Percentiles rank a stretch among this genome's conserved stretches.
These are phyloP conservation scores for Lemur catta DNA, from an alignment of 2,797 vertebrate genomes.

Conservation along the genomic window DNA sequence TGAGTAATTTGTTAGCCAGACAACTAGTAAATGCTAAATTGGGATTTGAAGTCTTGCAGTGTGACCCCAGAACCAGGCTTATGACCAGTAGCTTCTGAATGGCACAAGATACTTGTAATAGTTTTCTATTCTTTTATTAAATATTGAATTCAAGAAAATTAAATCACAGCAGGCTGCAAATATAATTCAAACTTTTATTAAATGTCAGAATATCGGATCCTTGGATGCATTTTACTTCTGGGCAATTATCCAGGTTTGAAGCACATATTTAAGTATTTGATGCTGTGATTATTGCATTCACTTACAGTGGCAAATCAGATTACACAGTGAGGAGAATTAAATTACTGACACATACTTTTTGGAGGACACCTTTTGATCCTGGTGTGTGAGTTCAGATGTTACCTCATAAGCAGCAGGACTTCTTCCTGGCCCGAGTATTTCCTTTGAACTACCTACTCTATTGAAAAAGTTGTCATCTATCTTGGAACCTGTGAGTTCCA, in stretches of 20 bases:
- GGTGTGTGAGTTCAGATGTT: constrained; percentile 40
- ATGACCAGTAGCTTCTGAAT: constrained; percentile 24
- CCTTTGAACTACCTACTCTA: neutral
- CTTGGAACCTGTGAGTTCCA: neutral
- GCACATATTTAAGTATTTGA: constrained; percentile 65
- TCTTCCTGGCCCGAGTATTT: neutral
- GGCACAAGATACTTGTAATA: constrained; percentile 51
- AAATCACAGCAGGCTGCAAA: constrained; percentile 70
- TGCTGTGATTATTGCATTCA: constrained; percentile 53
- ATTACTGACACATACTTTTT: constrained; percentile 31
- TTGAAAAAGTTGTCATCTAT: neutral
- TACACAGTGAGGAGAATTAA: constrained; percentile 48
- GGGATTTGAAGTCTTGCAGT: neutral
- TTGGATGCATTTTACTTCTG: constrained; percentile 72
- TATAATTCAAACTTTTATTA: constrained; percentile 79
- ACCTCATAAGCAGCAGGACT: neutral
- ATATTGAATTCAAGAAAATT: constrained; percentile 70
- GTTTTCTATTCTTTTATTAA: constrained; percentile 75
- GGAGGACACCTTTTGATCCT: constrained; percentile 54
- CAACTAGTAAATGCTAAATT: neutral
- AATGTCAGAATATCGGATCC: constrained; percentile 74
- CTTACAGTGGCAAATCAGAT: constrained; percentile 60
- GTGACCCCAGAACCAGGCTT: neutral
- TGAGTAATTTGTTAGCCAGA: constrained; percentile 2
- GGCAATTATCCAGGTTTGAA: constrained; percentile 70